Base-by-base conservation (phyloP, 2,888 invertebrate genomes). In the Augiades crinisus region DNA sequence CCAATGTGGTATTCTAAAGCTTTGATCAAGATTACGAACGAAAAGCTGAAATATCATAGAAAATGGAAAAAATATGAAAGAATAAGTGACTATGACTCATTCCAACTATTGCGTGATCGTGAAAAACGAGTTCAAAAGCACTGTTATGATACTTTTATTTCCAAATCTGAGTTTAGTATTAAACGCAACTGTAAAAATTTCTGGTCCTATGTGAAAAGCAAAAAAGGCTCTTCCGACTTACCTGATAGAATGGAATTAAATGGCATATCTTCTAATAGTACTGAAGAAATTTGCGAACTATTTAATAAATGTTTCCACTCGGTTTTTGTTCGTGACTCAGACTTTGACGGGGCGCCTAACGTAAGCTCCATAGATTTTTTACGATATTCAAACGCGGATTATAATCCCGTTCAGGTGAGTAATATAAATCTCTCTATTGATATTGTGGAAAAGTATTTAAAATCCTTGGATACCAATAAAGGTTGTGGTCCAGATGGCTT, bases 401-500 rank as follows among this genome's bases (percentile, higher is more conserved):
- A n/a, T n/a, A n/a, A n/a, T n/a, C n/a, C n/a, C n/a, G n/a, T n/a
- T n/a, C n/a, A n/a, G n/a, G n/a, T n/a, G n/a, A n/a, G n/a, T n/a
- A n/a, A n/a, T n/a, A n/a, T 34, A 14, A 34, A 6, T 14, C 7
- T 34, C 16, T 16, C 12, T 7, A 14, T 16, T 14, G n/a, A 8
- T 6, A 24, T 6, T 2, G 34, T 53, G 8, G 10, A 21, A 17
- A 43, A 47, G 19, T 27, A 31, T 3, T 17, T 53, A 7, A 43
- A 37, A 10, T 19, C 21, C 4, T 19, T 54, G n/a, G 38, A 38
- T n/a, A 10, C 30, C 5, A 16, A n/a, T 17, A 54, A 54, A 33
- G 37, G 49, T 17, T 21, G 30, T 8, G 54, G 50, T 7, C 46
- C 50, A 5, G 54, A 54, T 40, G 21, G 33, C 2, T 12, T 54